Evolutionary conservation across 2,888 invertebrate species (phyloP), one percentile per base, ranked within the genome.

Genomic region (Acanthosoma haemorrhoidale): DNA sequence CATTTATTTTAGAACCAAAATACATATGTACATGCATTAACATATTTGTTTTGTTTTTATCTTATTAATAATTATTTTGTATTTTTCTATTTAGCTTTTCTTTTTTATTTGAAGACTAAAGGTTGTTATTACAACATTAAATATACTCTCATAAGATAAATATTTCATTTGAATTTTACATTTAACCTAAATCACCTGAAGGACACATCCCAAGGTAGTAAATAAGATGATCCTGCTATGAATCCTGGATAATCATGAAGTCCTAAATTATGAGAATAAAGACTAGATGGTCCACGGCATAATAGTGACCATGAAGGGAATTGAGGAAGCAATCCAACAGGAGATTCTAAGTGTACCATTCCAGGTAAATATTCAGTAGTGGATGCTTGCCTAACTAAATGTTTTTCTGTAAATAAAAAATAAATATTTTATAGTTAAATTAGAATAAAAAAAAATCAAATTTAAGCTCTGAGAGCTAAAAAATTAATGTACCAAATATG

Each of bases 191-290:
- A 64, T 71, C 66, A 79, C 79, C 82, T 85, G 1, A 92, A 87
- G 9, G 88, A 86, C 0, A 93, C 90, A 81, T 97, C 96, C 95
- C 96, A 96, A 0, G 98, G 96, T 75, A 96, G 81, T 68, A 98
- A 83, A 78, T 90, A 96, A 78, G 95, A 94, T 60, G 94, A 91
- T 68, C 93, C 92, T 60, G 89, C 87, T 70, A 95, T 83, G 80
- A 97, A 92, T 3, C 96, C 96, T 1, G 94, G 92, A 80, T 95
- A 93, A 78, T 96, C 95, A 64, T 90, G 88, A 68, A 96, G 82
- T 0, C 94, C 94, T 70, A 89, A 83, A 79, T 88, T 89, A 79
- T 96, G 95, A 60, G 92, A 92, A 81, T 98, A 98, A 31, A 94
- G 83, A 69, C 91, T 92, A 43, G 94, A 92, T 0, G 93, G 88